phyloP scores from a whole-genome alignment of 2,888 invertebrate species.

The Trachelus troglodyta region DNA sequence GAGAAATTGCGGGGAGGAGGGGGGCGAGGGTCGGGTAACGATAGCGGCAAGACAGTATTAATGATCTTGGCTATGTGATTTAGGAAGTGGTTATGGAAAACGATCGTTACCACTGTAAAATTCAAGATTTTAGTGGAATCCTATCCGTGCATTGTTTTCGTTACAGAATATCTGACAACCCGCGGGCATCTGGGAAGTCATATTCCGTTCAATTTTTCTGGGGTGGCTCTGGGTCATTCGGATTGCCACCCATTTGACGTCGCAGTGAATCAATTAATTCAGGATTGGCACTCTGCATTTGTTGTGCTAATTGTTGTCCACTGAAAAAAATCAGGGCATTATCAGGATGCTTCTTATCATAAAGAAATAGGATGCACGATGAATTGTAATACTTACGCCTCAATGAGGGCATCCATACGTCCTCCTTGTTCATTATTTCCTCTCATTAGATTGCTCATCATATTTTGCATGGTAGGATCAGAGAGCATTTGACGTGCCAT shows the following conservation, averaged over 20 bases:
- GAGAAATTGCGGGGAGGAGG: background rate
- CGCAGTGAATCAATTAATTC: slow-evolving; percentile 84
- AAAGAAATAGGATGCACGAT: background rate
- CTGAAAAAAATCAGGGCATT: slow-evolving; percentile 63
- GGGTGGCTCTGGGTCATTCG: slow-evolving; percentile 56
- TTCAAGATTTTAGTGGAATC: background rate
- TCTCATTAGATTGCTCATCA: slow-evolving; percentile 74
- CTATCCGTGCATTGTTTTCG: background rate
- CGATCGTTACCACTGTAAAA: background rate
- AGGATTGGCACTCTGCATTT: slow-evolving; percentile 85
- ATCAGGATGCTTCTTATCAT: background rate
- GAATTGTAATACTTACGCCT: slow-evolving; percentile 65
- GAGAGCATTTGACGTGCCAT: slow-evolving; percentile 87
- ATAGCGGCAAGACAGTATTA: background rate
- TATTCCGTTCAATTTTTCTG: slow-evolving; percentile 49
- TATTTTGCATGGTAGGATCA: slow-evolving; percentile 86
- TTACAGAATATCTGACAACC: background rate
- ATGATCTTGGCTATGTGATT: background rate
- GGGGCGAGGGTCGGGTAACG: background rate
- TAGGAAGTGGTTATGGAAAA: background rate
- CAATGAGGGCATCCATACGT: slow-evolving; percentile 67
- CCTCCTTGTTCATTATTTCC: slow-evolving; percentile 52
- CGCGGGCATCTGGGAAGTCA: background rate
- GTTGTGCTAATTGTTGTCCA: slow-evolving; percentile 84
- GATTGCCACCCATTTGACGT: slow-evolving; percentile 68